Conservation (phyloP, 2,888 invertebrate species). For the Rhimphoctona megacephalus region DNA sequence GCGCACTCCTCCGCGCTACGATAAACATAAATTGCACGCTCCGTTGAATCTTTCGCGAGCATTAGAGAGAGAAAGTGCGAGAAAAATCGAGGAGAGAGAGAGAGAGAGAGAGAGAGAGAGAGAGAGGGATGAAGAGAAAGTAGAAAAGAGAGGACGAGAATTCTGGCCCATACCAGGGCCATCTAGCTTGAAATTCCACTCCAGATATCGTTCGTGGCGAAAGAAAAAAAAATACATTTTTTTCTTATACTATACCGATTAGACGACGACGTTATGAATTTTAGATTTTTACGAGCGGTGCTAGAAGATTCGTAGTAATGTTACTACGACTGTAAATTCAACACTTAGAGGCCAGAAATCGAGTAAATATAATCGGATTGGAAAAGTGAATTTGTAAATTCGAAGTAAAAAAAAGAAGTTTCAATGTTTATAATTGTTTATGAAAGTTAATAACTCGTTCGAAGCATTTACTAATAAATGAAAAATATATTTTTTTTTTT, state of each 20-base stretch:
- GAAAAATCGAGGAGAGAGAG: background rate
- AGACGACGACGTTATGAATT: slow-evolving; percentile 48
- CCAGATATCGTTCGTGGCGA: slow-evolving; percentile 19
- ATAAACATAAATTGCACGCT: slow-evolving; percentile 73
- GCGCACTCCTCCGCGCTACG: slow-evolving; percentile 34
- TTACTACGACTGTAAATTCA: background rate
- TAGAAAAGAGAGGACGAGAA: background rate
- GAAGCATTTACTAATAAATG: background rate
- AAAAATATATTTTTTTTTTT: slow-evolving; percentile 1
- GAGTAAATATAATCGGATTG: slow-evolving; percentile 4
- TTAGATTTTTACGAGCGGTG: slow-evolving; percentile 40
- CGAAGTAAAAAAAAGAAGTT: background rate
- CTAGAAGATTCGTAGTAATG: background rate
- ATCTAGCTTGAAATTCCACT: slow-evolving; percentile 5
- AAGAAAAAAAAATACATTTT: slow-evolving; percentile 19
- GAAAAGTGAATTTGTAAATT: background rate
- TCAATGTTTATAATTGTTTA: background rate
- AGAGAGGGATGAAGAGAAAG: slow-evolving; percentile 1
- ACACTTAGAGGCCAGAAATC: background rate
- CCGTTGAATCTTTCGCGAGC: slow-evolving; percentile 61
- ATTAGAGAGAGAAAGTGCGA: background rate
- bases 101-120: background rate
- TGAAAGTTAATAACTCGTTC: background rate
- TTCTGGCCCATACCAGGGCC: slow-evolving; percentile 3
- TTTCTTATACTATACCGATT: slow-evolving; percentile 18